These are phyloP conservation scores for Enteromius thamalakanensis DNA, from an alignment of 2,797 vertebrate species.

Conservation along the genomic window DNA sequence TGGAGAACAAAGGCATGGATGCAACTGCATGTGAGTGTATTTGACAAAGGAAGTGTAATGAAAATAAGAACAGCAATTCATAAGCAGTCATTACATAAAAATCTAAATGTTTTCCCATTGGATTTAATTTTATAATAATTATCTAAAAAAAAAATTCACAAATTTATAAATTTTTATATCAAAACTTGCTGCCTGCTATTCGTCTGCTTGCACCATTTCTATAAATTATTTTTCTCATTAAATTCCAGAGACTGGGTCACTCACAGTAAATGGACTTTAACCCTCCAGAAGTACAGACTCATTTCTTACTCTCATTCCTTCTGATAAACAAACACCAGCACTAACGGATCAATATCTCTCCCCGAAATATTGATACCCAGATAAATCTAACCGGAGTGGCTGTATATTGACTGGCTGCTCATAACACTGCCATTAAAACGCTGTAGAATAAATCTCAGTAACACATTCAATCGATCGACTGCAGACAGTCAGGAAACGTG, in stretches of 20 bases:
- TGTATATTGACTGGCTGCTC: slow-evolving; percentile 56
- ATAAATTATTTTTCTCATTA: slow-evolving; percentile 28
- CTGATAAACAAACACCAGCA: slow-evolving; percentile 30
- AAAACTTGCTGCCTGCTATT: not conserved
- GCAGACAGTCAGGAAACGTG: slow-evolving; percentile 6
- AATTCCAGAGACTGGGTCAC: not conserved
- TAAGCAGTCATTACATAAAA: not conserved
- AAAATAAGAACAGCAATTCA: not conserved
- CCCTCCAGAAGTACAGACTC: not conserved
- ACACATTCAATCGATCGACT: slow-evolving; percentile 59
- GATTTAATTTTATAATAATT: not conserved
- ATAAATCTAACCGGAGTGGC: slow-evolving; percentile 67
- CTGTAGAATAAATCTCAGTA: slow-evolving; percentile 59
- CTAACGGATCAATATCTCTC: slow-evolving; percentile 60
- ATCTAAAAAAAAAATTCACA: not conserved
- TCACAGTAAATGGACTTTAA: slow-evolving; percentile 14
- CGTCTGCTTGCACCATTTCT: not conserved
- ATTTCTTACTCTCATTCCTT: slow-evolving; percentile 40
- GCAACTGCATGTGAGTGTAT: not conserved
- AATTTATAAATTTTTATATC: not conserved
- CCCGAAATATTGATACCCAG: slow-evolving; percentile 61
- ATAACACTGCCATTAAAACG: slow-evolving; percentile 44
- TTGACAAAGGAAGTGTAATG: not conserved
- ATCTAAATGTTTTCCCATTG: not conserved
- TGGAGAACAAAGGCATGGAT: not conserved